A percentile compares a stretch with the other conserved stretches of the same genome.
phyloP scores from a whole-genome alignment of 1,140 invertebrate species.

The Probaryconus sp. region DNA sequence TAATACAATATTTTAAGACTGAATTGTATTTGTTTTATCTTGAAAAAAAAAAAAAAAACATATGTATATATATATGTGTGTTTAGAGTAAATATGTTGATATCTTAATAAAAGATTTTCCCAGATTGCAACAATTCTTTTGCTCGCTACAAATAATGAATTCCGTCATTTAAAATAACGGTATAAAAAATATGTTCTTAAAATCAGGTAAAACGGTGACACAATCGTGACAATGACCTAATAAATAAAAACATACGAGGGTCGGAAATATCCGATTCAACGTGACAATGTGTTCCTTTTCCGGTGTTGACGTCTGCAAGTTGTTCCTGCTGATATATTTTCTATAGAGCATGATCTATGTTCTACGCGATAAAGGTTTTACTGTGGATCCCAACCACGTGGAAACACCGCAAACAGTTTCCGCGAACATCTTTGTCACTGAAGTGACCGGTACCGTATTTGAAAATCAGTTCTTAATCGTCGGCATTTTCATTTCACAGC shows the following conservation, averaged over 20 bases:
- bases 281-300: slow-evolving; percentile 48
- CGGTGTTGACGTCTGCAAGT: slow-evolving; percentile 53
- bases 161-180: too few species aligned
- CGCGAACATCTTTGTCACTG: slow-evolving; percentile 64
- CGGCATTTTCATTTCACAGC: slow-evolving; percentile 66
- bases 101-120: slow-evolving; percentile 44
- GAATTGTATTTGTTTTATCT: slow-evolving; percentile 42
- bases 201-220: slow-evolving; percentile 10
- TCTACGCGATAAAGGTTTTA: slow-evolving; percentile 20
- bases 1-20: slow-evolving; percentile 42
- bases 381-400: slow-evolving; percentile 15
- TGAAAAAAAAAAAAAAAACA: slow-evolving; percentile 13
- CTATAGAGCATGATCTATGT: slow-evolving; percentile 7
- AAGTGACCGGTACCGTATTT: slow-evolving; percentile 42
- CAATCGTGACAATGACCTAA: slow-evolving; percentile 28
- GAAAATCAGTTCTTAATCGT: slow-evolving; percentile 37
- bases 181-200: slow-evolving; percentile 10
- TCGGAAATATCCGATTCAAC: slow-evolving; percentile 47
- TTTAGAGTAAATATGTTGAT: slow-evolving; percentile 49
- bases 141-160: too few species aligned
- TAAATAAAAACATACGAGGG: slow-evolving; percentile 28
- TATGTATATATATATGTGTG: slow-evolving; percentile 48
- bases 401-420: slow-evolving; percentile 55
- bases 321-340: slow-evolving; percentile 42
- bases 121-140: not conserved